These are phyloP conservation scores for Nasonia oneida DNA, from an alignment of 2,888 invertebrate genomes.

Conservation along the genomic window DNA sequence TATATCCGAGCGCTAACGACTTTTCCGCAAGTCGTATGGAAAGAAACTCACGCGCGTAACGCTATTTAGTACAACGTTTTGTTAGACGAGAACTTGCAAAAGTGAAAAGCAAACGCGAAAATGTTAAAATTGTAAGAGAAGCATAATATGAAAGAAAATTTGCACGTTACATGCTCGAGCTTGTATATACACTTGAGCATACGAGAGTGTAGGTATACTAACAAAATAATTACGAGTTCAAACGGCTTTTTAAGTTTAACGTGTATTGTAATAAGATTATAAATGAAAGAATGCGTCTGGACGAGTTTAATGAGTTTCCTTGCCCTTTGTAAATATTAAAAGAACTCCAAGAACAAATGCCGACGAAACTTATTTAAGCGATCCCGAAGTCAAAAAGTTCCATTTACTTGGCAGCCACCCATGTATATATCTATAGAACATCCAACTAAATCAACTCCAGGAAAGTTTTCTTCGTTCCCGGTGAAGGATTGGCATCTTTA, in stretches of 20 bases:
- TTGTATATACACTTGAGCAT: neutral
- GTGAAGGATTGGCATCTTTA: conserved; percentile 21
- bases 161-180: neutral
- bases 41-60: conserved; percentile 13
- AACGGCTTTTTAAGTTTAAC: neutral
- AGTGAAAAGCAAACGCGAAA: neutral
- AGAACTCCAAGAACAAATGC: conserved; percentile 30
- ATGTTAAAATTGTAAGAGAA: neutral
- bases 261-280: conserved; percentile 16
- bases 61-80: neutral
- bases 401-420: conserved; percentile 35
- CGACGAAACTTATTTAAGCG: conserved; percentile 31
- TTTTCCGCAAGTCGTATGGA: neutral
- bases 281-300: conserved; percentile 21
- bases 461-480: conserved; percentile 4
- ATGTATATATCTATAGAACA: conserved; percentile 17
- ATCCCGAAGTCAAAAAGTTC: conserved; percentile 37
- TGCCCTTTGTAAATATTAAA: conserved; percentile 45
- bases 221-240: conserved; percentile 9
- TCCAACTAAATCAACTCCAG: conserved; percentile 25
- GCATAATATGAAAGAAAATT: neutral
- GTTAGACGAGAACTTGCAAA: neutral
- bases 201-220: neutral
- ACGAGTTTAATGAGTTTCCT: conserved; percentile 39
- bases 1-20: conserved; percentile 25